Evolutionary conservation across 37 sponge, comb jelly and placozoan species (phyloP).

Genomic region (Corticium candelabrum): DNA sequence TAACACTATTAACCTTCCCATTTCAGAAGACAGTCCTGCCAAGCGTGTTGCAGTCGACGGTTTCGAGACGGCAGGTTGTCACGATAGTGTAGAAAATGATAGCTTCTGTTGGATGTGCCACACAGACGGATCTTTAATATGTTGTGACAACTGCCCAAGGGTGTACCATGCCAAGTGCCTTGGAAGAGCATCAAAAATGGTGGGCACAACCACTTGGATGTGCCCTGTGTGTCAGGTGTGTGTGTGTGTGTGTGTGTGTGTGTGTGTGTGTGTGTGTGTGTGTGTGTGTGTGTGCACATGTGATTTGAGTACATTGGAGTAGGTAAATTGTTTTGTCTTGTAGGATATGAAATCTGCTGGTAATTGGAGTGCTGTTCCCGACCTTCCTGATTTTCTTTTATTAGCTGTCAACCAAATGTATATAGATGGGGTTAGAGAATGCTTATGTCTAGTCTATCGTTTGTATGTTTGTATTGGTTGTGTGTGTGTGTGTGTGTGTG

Average conservation of each 20-base stretch:
- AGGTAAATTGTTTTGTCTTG: neutral
- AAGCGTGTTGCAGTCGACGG: no score
- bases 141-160: conserved; percentile 91
- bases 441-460: no score
- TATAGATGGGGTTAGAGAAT: no score
- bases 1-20: conserved; percentile 18
- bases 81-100: neutral
- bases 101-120: conserved; percentile 47
- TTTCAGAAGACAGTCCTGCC: no score
- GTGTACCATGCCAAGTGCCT: conserved; percentile 80
- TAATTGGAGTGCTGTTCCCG: neutral
- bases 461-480: no score
- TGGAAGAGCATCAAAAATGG: neutral
- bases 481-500: no score
- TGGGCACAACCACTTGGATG: neutral
- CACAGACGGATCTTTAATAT: conserved; percentile 86
- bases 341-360: neutral
- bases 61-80: no score
- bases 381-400: no score
- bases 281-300: conserved; percentile 12
- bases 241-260: conserved; percentile 15
- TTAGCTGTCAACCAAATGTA: no score
- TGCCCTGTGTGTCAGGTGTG: conserved; percentile 11
- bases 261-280: neutral
- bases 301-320: no score